These are phyloP conservation scores for Cossypha polioptera DNA, from an alignment of 2,797 vertebrate genomes.

Conservation along the genomic window DNA sequence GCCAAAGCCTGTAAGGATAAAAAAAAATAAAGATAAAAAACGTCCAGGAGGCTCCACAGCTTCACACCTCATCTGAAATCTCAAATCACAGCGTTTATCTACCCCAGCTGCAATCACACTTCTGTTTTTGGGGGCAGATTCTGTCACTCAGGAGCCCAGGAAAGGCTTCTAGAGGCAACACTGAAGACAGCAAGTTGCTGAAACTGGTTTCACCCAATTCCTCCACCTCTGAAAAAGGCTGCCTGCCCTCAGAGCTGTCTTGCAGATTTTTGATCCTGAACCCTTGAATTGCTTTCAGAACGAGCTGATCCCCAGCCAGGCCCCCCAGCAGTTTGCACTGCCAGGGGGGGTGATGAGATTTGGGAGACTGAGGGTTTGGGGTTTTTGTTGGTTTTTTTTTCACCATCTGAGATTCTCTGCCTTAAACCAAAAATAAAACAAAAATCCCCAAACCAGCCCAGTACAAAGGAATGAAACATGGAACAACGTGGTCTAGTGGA, in stretches of 20 bases:
- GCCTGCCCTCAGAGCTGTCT: background rate
- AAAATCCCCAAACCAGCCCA: background rate
- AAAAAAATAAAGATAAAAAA: background rate
- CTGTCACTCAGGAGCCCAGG: background rate
- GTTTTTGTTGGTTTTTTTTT: background rate
- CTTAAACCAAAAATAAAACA: background rate
- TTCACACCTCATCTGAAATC: background rate
- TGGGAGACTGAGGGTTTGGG: background rate
- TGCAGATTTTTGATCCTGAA: background rate
- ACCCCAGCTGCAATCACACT: background rate
- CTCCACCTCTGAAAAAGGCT: background rate
- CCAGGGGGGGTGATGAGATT: accelerated
- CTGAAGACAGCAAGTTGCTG: accelerated
- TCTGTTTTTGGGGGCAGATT: background rate
- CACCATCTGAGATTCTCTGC: background rate
- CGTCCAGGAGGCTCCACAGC: background rate
- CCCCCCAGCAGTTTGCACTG: background rate
- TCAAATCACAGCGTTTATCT: accelerated
- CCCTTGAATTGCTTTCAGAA: background rate
- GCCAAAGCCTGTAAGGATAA: background rate
- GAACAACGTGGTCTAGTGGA: background rate
- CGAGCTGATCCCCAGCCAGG: background rate
- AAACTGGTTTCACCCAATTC: background rate
- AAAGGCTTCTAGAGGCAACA: background rate
- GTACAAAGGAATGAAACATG: accelerated